Evolutionary conservation across 2,888 invertebrate species (phyloP), one percentile per base, ranked within the genome.

Genomic region (Aplocera efformata): DNA sequence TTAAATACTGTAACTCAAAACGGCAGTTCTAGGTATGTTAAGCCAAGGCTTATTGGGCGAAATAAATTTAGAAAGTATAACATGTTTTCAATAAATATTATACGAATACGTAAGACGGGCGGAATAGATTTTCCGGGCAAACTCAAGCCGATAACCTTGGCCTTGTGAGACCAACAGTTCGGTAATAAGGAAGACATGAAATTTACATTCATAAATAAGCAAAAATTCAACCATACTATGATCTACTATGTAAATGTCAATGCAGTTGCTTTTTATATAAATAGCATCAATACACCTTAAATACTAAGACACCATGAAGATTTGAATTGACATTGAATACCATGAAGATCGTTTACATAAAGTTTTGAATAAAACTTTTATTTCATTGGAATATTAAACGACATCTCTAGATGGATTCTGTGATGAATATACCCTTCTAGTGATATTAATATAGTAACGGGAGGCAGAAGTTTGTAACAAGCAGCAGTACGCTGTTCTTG

Each of bases 171-270:
- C 62, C 52, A 55, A 67, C 62, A 67, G 58, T 59, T 62, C 56
- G 64, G 72, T 72, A 77, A 77, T 77, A 73, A 75, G 74, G 68
- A 69, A 69, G 67, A 67, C 67, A 63, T 63, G 58, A 60, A 65
- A 65, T 66, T 61, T 43, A 48, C 46, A 50, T 50, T 50, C 46
- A 48, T 53, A 44, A 51, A 51, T 47, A 51, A 42, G 29, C 30
- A 37, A 39, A 41, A 38, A 37, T 42, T 38, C 44, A 53, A 48
- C 32, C 30, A 28, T 43, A 42, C 27, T 42, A n/a, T n/a, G n/a
- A n/a, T 36, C 25, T 21, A 25, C 13, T 9, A 32, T 20, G 38
- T 37, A 45, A 32, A 36, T 41, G 33, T 13, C 46, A 46, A 36
- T 29, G 36, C 22, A 35, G 10, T 30, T 28, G 29, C 20, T 29